Percentiles rank a stretch among this genome's conserved stretches.
Evolutionary conservation across 1,140 invertebrate genomes (phyloP).

Genomic region (Drosophila baimaii): DNA sequence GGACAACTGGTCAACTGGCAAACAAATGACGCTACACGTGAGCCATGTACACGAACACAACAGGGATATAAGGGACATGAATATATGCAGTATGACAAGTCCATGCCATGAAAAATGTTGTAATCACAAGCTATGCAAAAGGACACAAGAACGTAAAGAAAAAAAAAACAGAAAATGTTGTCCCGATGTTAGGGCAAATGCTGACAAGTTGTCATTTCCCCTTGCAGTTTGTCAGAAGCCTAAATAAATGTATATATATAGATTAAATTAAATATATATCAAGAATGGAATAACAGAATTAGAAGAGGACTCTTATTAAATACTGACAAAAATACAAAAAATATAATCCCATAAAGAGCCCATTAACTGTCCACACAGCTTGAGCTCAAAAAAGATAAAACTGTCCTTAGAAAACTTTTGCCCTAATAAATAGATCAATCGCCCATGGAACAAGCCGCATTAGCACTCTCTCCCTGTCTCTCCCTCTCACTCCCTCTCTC

Average conservation of each 20-base stretch:
- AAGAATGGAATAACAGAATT: too few relatives aligned
- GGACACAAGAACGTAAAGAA: background rate
- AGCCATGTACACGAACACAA: conserved; percentile 32
- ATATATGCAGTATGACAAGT: conserved; percentile 48
- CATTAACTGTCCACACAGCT: conserved; percentile 1
- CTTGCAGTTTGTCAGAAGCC: background rate
- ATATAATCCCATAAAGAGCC: background rate
- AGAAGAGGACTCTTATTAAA: background rate
- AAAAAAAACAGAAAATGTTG: background rate
- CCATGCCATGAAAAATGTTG: conserved; percentile 65
- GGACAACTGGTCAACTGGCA: conserved; percentile 50
- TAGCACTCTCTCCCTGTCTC: background rate
- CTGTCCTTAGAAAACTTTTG: background rate
- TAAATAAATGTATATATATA: too few relatives aligned
- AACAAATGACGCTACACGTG: conserved; percentile 46
- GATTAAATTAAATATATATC: too few relatives aligned
- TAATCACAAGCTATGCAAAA: conserved; percentile 65
- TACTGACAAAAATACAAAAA: background rate
- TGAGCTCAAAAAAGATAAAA: background rate
- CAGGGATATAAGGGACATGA: conserved; percentile 7
- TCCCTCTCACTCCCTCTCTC: background rate
- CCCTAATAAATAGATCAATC: conserved; percentile 10
- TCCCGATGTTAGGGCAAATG: conserved; percentile 6
- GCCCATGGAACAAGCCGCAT: conserved; percentile 3
- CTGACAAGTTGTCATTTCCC: conserved; percentile 7